Percentiles rank a stretch among this genome's conserved stretches.
These are phyloP conservation scores for Orchesellides sinensis DNA, from an alignment of 2,888 invertebrate genomes.

Conservation along the genomic window DNA sequence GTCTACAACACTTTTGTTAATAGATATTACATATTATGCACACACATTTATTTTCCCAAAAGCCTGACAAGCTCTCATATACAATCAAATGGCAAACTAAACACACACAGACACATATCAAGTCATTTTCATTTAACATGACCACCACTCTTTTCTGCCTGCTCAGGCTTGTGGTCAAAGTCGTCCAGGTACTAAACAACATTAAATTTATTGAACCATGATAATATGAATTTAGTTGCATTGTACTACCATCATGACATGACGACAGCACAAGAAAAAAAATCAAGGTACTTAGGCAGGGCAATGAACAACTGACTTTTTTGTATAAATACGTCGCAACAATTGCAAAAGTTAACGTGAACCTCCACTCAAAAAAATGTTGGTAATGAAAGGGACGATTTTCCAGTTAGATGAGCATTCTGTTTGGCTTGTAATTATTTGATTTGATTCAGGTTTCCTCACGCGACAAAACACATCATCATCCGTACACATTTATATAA, in stretches of 20 bases:
- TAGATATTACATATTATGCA: background rate
- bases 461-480: conserved; percentile 30
- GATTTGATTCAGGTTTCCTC: conserved; percentile 37
- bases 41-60: background rate
- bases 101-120: too few species aligned
- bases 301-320: background rate
- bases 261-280: background rate
- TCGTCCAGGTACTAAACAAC: background rate
- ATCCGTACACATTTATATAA: background rate
- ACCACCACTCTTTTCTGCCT: too few species aligned
- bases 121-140: too few species aligned
- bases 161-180: too few species aligned
- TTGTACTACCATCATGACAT: background rate
- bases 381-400: conserved; percentile 38
- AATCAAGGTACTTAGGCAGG: background rate
- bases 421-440: conserved; percentile 25
- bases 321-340: background rate
- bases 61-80: background rate
- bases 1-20: background rate
- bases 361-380: conserved; percentile 12
- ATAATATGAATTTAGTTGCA: conserved; percentile 1
- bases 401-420: conserved; percentile 46
- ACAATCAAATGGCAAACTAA: too few species aligned
- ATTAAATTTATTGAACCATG: conserved; percentile 7
- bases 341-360: background rate